Percentiles rank a stretch among this genome's conserved stretches.
Conservation (phyloP, 1,140 invertebrate species). For the Bradysia coprophila region DNA sequence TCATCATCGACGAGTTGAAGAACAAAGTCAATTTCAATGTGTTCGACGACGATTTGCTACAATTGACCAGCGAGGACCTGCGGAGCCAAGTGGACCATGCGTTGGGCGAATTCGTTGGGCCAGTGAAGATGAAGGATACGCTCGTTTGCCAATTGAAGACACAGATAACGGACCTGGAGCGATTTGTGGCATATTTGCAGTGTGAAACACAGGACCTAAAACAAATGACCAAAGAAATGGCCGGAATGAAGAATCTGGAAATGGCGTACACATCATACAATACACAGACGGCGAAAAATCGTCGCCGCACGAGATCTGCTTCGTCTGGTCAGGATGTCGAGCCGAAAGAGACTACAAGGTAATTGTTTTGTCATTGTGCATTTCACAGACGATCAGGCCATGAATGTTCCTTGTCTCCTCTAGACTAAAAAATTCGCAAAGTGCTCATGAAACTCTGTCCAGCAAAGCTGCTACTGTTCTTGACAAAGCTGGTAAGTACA, state of each 20-base stretch:
- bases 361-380: too few relatives aligned
- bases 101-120: conserved; percentile 70
- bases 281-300: background rate
- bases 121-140: conserved; percentile 90
- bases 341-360: background rate
- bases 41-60: conserved; percentile 15
- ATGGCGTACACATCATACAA: background rate
- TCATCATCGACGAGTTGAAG: conserved; percentile 67
- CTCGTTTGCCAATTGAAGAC: conserved; percentile 87
- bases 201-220: conserved; percentile 31
- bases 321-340: conserved; percentile 6
- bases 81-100: conserved; percentile 43
- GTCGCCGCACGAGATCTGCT: background rate
- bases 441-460: background rate
- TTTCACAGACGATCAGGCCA: background rate
- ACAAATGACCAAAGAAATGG: conserved; percentile 10
- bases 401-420: too few relatives aligned
- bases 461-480: conserved; percentile 28
- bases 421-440: too few relatives aligned
- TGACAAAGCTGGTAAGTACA: conserved; percentile 70
- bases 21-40: conserved; percentile 41
- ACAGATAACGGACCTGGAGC: conserved; percentile 90
- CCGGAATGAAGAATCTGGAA: background rate
- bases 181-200: conserved; percentile 93
- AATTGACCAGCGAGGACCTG: conserved; percentile 35